Conservation (phyloP, 1,140 invertebrate genomes). For the Atta colombica region DNA sequence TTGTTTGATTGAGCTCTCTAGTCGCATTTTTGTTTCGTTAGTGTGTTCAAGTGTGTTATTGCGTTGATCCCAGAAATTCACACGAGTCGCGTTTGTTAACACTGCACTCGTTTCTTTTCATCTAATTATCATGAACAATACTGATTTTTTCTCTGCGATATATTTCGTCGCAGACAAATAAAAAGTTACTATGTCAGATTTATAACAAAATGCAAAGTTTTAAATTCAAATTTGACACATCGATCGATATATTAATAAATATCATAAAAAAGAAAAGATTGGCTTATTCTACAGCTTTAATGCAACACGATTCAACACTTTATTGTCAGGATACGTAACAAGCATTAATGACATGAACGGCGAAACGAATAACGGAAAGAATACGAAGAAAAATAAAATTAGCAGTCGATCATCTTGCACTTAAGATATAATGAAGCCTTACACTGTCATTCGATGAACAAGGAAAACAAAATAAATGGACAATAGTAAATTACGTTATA, state of each 20-base stretch:
- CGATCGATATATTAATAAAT: constrained; percentile 35
- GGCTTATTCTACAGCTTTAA: constrained; percentile 27
- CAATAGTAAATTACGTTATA: constrained; percentile 66
- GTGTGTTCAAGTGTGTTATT: constrained; percentile 75
- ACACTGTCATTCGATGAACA: constrained; percentile 50
- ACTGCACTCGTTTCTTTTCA: constrained; percentile 55
- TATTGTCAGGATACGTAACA: constrained; percentile 48
- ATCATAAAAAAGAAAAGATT: constrained; percentile 6
- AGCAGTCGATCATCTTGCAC: constrained; percentile 51
- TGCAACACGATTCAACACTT: constrained; percentile 46
- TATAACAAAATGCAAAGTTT: constrained; percentile 50
- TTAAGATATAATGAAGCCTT: constrained; percentile 55
- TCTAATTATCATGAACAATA: constrained; percentile 53
- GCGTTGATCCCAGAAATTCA: constrained; percentile 80
- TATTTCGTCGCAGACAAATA: constrained; percentile 39
- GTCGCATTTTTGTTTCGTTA: constrained; percentile 65
- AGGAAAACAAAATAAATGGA: constrained; percentile 34
- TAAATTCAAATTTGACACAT: constrained; percentile 28
- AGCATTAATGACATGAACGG: constrained; percentile 49
- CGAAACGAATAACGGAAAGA: constrained; percentile 29
- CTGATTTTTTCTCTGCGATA: constrained; percentile 46
- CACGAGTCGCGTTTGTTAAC: constrained; percentile 79
- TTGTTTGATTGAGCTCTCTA: constrained; percentile 84
- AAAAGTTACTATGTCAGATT: constrained; percentile 20
- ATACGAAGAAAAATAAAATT: constrained; percentile 44